phyloP scores from a whole-genome alignment of 1,140 invertebrate species.

The Procambarus virginalis region DNA sequence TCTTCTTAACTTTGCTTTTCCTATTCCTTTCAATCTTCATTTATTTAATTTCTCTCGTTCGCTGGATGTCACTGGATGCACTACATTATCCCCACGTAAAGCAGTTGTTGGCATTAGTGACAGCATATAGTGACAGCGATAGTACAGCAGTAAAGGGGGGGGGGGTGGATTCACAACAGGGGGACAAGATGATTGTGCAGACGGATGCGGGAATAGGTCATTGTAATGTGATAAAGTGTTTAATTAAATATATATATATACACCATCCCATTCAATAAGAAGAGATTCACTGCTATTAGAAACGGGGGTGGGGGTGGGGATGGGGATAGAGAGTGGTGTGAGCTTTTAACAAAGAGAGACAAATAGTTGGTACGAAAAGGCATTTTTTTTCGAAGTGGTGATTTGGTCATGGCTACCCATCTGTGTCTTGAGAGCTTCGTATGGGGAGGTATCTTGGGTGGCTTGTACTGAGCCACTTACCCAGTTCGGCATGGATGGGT shows the following conservation, averaged over 20 bases:
- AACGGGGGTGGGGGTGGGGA: not conserved
- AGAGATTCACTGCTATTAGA: not conserved
- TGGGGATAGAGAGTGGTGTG: not conserved
- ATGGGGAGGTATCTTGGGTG: slow-evolving; percentile 50
- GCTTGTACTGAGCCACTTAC: slow-evolving; percentile 79
- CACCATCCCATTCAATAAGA: not conserved
- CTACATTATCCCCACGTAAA: too few species aligned
- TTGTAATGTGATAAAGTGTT: not conserved
- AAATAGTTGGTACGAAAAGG: not conserved
- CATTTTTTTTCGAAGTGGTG: slow-evolving; percentile 35
- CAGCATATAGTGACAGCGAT: too few species aligned
- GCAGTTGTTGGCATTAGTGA: too few species aligned
- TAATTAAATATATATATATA: not conserved
- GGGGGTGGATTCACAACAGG: not conserved
- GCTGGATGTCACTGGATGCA: too few species aligned
- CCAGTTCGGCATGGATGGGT: slow-evolving; percentile 97
- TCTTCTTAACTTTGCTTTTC: not conserved
- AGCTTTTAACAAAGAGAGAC: not conserved
- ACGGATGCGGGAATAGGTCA: not conserved
- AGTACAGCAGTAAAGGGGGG: too few species aligned
- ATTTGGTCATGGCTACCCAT: slow-evolving; percentile 63
- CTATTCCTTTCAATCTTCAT: too few species aligned
- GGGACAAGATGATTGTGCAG: not conserved
- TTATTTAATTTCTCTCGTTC: too few species aligned
- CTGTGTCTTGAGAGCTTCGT: slow-evolving; percentile 58